Percentiles rank a stretch among this genome's conserved stretches.
Conservation (phyloP, 1,140 invertebrate genomes). For the Heliconius eleuchia region DNA sequence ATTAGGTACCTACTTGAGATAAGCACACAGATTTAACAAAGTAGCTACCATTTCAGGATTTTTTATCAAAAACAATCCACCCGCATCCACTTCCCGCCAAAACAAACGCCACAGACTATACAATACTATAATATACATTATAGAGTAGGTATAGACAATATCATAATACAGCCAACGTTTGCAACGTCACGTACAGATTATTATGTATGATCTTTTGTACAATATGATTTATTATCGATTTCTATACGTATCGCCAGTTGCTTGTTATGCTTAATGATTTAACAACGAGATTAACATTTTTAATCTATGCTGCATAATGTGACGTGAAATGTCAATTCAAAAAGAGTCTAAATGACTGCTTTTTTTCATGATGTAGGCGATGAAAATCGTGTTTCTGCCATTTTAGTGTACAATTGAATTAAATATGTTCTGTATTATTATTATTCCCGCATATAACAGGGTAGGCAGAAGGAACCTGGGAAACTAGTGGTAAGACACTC, state of each 20-base stretch:
- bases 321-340: no score
- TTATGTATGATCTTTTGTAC: conserved; percentile 41
- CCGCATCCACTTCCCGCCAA: conserved; percentile 44
- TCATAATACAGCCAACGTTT: conserved; percentile 56
- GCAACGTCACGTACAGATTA: conserved; percentile 51
- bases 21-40: background rate
- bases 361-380: no score
- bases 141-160: conserved; percentile 17
- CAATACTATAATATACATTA: conserved; percentile 29
- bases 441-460: no score
- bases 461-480: no score
- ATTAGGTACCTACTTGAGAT: no score
- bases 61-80: conserved; percentile 20
- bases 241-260: conserved; percentile 26
- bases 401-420: no score
- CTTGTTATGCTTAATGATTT: conserved; percentile 26
- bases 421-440: no score
- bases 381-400: no score
- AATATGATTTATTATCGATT: conserved; percentile 51
- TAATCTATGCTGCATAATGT: background rate
- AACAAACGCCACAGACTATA: conserved; percentile 51
- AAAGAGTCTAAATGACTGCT: no score
- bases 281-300: conserved; percentile 9
- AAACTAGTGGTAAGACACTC: no score
- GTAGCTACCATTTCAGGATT: background rate